Evolutionary conservation across 2,113 vertebrate species (phyloP), one percentile per base, ranked within the genome.

Genomic region (Pedetes capensis): DNA sequence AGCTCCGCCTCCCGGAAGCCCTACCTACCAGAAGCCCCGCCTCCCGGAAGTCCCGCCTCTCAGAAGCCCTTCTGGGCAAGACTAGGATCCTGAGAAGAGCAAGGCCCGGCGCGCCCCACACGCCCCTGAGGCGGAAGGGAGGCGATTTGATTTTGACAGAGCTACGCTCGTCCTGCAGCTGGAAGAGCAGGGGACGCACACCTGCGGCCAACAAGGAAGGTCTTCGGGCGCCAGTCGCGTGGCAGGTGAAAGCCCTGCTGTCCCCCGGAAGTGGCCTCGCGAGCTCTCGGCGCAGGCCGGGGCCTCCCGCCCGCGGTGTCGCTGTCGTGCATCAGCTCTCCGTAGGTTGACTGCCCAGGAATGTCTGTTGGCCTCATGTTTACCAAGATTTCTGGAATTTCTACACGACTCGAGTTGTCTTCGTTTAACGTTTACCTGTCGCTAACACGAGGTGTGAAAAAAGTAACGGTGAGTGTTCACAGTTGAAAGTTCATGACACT

Each of bases 311-410:
- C 76, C 14, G 42, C 10, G 44, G 3, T 13, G 6, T 51, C n/a
- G 55, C 23, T n/a, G 16, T 59, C 39, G 39, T 34, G 59, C 72
- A 66, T 59, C 86, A 51, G 11, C 64, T 74, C 7, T 51, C 32
- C 42, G 2, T 47, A 47, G 22, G 27, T 44, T 39, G 71, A 71
- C 39, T 64, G 14, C 57, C 53, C 13, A 25, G 74, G 27, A 84
- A 29, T 66, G 89, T 55, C 2, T 9, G 20, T 29, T 53, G 66
- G 9, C 71, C 34, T 72, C 51, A 61, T 76, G 69, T 86, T 93
- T 51, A 57, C 51, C 57, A 90, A 59, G 29, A 81, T 61, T 91
- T 87, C 44, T 79, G 32, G 16, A n/a, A 23, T 42, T 83, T 29
- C 34, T 42, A 80, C 17, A 64, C 64, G 66, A 42, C 64, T 64